These are phyloP conservation scores for Ramphastos sulfuratus DNA, from an alignment of 2,113 vertebrate genomes.

Conservation along the genomic window DNA sequence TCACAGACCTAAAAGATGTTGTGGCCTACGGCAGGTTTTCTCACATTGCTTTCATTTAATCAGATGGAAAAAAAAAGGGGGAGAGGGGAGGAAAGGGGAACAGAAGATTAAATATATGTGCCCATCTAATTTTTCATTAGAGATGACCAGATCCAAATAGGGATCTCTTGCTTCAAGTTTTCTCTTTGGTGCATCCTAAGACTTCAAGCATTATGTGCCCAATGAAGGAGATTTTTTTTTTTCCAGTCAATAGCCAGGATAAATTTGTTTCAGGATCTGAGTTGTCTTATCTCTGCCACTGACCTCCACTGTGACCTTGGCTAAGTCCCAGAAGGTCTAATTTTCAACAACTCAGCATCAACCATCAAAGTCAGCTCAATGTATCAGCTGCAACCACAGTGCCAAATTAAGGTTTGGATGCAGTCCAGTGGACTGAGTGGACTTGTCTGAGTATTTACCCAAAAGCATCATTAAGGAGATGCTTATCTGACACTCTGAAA, in stretches of 20 bases:
- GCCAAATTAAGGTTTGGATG: background rate
- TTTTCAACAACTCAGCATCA: background rate
- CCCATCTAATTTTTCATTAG: background rate
- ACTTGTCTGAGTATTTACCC: background rate
- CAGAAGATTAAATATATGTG: background rate
- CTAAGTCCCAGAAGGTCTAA: background rate
- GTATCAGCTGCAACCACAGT: background rate
- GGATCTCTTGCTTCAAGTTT: background rate
- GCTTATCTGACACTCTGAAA: background rate
- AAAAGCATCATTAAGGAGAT: background rate
- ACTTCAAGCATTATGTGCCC: background rate
- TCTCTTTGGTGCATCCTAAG: background rate
- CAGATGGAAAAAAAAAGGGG: background rate
- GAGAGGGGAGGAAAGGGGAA: background rate
- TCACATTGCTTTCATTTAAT: constrained; percentile 45
- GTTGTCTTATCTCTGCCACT: background rate
- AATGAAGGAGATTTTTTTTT: background rate
- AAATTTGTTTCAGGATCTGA: background rate
- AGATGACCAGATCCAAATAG: background rate
- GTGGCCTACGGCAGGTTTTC: constrained; percentile 44
- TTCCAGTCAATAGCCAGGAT: background rate
- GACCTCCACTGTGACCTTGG: background rate
- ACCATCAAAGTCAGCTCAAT: background rate
- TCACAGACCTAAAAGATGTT: background rate
- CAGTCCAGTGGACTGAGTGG: background rate